phyloP scores from a whole-genome alignment of 2,113 vertebrate genomes.

The Phylloscopus trochiloides region DNA sequence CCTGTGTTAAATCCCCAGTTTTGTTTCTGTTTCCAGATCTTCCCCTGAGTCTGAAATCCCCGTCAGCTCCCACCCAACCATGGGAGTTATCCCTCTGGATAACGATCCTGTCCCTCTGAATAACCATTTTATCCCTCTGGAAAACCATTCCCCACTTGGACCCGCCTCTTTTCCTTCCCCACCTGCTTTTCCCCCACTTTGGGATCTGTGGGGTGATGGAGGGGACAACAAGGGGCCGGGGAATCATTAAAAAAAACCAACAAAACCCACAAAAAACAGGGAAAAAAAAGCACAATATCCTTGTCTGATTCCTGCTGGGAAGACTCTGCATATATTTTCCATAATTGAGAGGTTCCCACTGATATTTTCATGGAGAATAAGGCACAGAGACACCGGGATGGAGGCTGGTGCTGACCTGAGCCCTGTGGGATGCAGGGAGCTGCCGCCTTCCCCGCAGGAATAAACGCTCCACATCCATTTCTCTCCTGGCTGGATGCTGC shows the following conservation, averaged over 20 bases:
- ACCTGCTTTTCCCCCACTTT: neutral
- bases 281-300: neutral
- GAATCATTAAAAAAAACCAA: neutral
- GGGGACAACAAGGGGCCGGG: neutral
- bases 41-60: neutral
- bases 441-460: neutral
- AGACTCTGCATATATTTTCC: neutral
- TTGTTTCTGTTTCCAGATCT: neutral
- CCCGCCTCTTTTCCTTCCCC: neutral
- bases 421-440: neutral
- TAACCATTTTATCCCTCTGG: neutral
- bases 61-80: rapidly evolving
- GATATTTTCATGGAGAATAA: neutral
- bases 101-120: neutral
- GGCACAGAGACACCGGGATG: neutral
- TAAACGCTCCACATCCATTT: neutral
- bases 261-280: neutral
- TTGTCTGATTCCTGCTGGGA: neutral
- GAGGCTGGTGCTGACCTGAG: neutral
- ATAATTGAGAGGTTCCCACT: neutral
- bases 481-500: neutral
- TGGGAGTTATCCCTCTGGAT: rapidly evolving
- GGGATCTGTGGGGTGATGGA: neutral
- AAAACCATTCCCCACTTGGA: neutral
- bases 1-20: neutral